These are phyloP conservation scores for Steinernema hermaphroditum DNA, from an alignment of 2,888 invertebrate species.

Conservation along the genomic window DNA sequence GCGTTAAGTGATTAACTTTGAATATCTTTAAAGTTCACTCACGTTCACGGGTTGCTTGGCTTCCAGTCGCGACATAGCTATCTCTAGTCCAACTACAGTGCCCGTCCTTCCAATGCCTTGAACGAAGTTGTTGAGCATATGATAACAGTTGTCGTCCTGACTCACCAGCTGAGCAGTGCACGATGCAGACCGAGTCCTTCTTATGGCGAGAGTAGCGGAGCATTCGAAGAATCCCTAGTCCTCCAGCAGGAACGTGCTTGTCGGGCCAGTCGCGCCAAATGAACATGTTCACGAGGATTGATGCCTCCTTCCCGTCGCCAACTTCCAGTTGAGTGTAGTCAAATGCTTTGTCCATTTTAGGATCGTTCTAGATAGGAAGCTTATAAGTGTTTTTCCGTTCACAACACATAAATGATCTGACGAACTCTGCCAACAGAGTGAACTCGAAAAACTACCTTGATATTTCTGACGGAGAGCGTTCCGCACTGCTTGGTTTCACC, in stretches of 20 bases:
- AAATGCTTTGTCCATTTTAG: constrained; percentile 15
- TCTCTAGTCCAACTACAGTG: constrained; percentile 32
- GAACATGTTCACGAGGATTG: not conserved
- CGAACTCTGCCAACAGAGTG: no score
- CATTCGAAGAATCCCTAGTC: constrained; percentile 30
- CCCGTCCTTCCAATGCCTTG: constrained; percentile 36
- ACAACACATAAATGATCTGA: not conserved
- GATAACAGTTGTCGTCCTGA: no score
- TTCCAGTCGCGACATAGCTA: not conserved
- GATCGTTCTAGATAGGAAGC: not conserved
- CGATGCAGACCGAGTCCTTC: not conserved
- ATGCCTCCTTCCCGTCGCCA: constrained; percentile 2
- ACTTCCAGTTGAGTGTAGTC: constrained; percentile 19
- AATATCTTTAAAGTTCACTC: no score
- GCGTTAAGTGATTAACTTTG: no score
- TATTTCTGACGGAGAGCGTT: constrained; percentile 2
- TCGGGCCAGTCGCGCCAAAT: constrained; percentile 28
- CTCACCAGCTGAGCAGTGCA: constrained; percentile 34
- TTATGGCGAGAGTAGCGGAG: not conserved
- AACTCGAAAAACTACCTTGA: not conserved
- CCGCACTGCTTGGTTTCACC: constrained; percentile 27
- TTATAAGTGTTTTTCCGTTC: no score
- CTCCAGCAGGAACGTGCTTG: constrained; percentile 21
- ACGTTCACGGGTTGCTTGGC: constrained; percentile 28
- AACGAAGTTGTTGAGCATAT: no score